Evolutionary conservation across 2,888 invertebrate species (phyloP).

Genomic region (Conops quadrifasciatus): DNA sequence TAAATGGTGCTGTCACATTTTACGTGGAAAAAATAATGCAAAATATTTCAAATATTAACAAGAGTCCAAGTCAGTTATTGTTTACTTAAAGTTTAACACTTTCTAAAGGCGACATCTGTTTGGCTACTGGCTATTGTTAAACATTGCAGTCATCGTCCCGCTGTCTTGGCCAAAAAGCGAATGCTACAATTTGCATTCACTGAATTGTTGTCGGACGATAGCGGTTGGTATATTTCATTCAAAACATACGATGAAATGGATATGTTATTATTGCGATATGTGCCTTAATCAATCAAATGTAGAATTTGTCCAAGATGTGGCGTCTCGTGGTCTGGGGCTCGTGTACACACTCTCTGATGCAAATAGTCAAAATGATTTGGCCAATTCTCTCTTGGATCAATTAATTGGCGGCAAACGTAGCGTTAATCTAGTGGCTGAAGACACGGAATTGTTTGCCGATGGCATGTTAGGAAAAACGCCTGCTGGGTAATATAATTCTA

Average conservation of each 20-base stretch:
- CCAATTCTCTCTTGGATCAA: conserved; percentile 82
- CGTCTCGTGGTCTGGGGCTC: conserved; percentile 88
- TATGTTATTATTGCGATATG: neutral
- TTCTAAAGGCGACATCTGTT: conserved; percentile 68
- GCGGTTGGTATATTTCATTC: conserved; percentile 71
- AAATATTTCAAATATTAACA: neutral
- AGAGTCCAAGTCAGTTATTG: too few species aligned
- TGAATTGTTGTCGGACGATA: conserved; percentile 86
- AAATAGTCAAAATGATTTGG: conserved; percentile 75
- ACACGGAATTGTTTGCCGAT: conserved; percentile 88
- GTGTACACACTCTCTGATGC: conserved; percentile 85
- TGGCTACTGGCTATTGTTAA: conserved; percentile 88
- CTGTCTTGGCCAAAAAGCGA: conserved; percentile 74
- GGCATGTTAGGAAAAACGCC: conserved; percentile 87
- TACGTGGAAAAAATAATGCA: too few species aligned
- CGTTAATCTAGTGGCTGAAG: conserved; percentile 78
- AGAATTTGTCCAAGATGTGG: conserved; percentile 94
- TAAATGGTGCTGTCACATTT: too few species aligned
- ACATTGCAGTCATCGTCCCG: conserved; percentile 76
- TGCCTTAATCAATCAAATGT: conserved; percentile 42
- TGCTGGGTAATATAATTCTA: conserved; percentile 73
- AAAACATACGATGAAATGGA: conserved; percentile 2
- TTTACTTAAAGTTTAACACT: neutral
- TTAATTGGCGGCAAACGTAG: conserved; percentile 80
- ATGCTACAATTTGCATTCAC: conserved; percentile 85